Conservation (phyloP, 2,797 vertebrate species). For the Cygnus olor region DNA sequence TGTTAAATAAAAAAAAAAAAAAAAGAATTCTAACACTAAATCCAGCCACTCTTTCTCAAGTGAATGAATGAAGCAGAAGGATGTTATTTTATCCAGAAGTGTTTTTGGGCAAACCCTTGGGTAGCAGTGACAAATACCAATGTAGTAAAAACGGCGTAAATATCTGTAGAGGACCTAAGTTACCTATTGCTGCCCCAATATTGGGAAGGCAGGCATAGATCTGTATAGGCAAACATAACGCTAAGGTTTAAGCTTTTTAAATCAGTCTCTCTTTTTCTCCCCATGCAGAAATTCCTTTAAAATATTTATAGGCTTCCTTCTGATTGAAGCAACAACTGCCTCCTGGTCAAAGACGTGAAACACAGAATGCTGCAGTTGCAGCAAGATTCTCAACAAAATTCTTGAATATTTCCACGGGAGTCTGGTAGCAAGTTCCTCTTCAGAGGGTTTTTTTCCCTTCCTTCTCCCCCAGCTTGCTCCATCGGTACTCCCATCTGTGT, state of each 20-base stretch:
- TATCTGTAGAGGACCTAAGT: background rate
- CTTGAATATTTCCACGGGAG: background rate
- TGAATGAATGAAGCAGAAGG: background rate
- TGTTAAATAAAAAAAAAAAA: background rate
- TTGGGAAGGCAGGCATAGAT: background rate
- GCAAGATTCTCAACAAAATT: background rate
- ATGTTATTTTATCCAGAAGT: background rate
- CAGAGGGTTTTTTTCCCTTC: background rate
- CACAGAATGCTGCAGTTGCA: background rate
- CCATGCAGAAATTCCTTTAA: background rate
- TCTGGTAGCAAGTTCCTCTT: background rate
- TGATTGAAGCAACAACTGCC: constrained; percentile 1
- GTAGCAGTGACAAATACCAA: background rate
- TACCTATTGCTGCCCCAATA: background rate
- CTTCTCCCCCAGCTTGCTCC: background rate
- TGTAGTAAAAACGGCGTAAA: background rate
- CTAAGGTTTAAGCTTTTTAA: background rate
- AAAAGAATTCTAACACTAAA: background rate
- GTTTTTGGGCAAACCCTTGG: background rate
- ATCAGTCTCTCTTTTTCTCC: background rate
- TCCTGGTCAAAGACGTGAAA: background rate
- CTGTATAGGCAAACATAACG: background rate
- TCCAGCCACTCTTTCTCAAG: background rate
- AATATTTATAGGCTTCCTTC: background rate
- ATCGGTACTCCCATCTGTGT: background rate